A percentile compares a stretch with the other conserved stretches of the same genome.
Conservation (phyloP, 2,888 invertebrate species). For the Taphrorychus bicolor region DNA sequence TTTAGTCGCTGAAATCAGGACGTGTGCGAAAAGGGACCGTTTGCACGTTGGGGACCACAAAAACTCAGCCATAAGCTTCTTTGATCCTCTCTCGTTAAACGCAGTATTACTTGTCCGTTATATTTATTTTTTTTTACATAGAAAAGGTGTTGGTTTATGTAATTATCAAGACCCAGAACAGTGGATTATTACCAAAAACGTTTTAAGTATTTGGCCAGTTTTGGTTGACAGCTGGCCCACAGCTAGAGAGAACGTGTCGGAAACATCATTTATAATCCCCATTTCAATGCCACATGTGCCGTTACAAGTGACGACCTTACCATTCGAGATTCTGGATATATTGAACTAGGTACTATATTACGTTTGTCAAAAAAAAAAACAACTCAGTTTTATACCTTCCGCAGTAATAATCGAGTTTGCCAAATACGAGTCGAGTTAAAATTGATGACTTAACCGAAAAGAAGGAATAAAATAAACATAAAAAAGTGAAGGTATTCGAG, state of each 20-base stretch:
- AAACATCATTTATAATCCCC: conserved; percentile 26
- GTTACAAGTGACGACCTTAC: conserved; percentile 16
- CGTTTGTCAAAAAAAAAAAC: neutral
- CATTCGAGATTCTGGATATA: conserved; percentile 2
- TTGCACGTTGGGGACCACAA: neutral
- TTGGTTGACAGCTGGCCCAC: neutral
- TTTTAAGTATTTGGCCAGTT: neutral
- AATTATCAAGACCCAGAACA: no score
- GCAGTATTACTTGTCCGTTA: neutral
- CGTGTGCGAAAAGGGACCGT: conserved; percentile 13
- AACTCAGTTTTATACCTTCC: neutral
- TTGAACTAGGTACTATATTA: neutral
- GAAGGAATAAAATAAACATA: no score
- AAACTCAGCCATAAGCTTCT: neutral
- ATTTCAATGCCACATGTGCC: conserved; percentile 27
- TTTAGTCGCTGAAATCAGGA: conserved; percentile 26
- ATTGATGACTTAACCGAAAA: no score
- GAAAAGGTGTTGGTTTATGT: no score
- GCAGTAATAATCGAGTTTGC: no score
- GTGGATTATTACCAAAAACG: no score
- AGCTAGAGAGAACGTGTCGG: conserved; percentile 12
- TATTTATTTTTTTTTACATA: no score
- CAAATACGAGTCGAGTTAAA: no score
- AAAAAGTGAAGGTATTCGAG: no score
- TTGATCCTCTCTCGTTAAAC: neutral